Percentiles rank a stretch among this genome's conserved stretches.
These are phyloP conservation scores for Agonopterix heracliana DNA, from an alignment of 2,888 invertebrate genomes.

Conservation along the genomic window DNA sequence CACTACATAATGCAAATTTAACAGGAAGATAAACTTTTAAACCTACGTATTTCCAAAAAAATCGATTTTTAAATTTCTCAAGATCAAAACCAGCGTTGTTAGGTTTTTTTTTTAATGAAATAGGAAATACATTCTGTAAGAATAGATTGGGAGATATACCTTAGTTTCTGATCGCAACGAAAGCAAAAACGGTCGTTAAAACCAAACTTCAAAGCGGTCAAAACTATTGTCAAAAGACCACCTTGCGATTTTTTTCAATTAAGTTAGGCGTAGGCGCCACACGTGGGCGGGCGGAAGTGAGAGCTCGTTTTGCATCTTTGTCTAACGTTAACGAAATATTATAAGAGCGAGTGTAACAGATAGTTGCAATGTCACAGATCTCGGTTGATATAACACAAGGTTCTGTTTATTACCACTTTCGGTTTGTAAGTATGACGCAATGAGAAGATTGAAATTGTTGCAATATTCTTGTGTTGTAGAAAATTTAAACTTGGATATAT, in stretches of 20 bases:
- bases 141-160: no score
- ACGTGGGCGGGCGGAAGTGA: constrained; percentile 75
- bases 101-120: no score
- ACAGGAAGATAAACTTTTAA: no score
- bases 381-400: constrained; percentile 55
- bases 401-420: constrained; percentile 70
- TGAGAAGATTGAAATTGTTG: constrained; percentile 31
- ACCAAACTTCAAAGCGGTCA: constrained; percentile 28
- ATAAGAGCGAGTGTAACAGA: constrained; percentile 41
- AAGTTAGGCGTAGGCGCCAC: constrained; percentile 65
- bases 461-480: constrained; percentile 7
- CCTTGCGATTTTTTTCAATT: constrained; percentile 56
- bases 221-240: constrained; percentile 47
- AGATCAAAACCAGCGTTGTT: no score
- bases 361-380: constrained; percentile 61
- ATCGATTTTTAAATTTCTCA: no score
- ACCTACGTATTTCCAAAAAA: no score
- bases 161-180: no score
- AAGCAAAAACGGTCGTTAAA: no score
- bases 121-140: no score
- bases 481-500: no score
- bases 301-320: constrained; percentile 59
- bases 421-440: constrained; percentile 60
- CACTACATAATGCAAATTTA: no score
- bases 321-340: constrained; percentile 45